These are phyloP conservation scores for Cepaea hortensis DNA, from an alignment of 2,888 invertebrate genomes.

Conservation along the genomic window DNA sequence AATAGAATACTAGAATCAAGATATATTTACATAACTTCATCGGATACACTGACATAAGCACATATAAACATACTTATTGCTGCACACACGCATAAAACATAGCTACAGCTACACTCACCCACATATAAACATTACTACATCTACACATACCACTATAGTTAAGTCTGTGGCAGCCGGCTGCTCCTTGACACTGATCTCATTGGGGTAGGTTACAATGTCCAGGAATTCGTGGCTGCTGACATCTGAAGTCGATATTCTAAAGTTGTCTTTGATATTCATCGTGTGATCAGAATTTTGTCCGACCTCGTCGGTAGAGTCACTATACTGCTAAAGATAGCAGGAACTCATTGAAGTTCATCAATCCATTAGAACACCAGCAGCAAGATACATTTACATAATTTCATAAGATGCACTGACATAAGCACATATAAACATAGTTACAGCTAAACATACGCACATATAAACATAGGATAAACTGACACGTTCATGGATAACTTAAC, in stretches of 20 bases:
- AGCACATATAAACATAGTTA: too few species aligned
- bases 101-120: background rate
- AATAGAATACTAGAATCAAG: background rate
- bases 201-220: slow-evolving; percentile 61
- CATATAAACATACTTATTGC: too few species aligned
- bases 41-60: too few species aligned
- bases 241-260: slow-evolving; percentile 54
- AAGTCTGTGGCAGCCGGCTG: slow-evolving; percentile 65
- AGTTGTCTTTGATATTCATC: slow-evolving; percentile 62
- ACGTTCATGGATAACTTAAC: too few species aligned
- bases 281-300: slow-evolving; percentile 58
- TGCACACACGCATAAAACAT: too few species aligned
- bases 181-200: slow-evolving; percentile 53
- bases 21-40: background rate
- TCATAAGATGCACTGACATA: too few species aligned
- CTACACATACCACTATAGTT: slow-evolving; percentile 52
- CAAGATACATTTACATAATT: background rate
- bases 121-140: background rate
- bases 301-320: slow-evolving; percentile 51
- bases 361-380: background rate
- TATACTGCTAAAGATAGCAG: background rate
- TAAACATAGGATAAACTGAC: too few species aligned
- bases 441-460: too few species aligned
- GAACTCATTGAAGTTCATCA: background rate
- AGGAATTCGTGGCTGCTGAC: slow-evolving; percentile 56